Evolutionary conservation across 64 coral and sea anemone genomes (phyloP).

Genomic region (Stichodactyla helianthus): DNA sequence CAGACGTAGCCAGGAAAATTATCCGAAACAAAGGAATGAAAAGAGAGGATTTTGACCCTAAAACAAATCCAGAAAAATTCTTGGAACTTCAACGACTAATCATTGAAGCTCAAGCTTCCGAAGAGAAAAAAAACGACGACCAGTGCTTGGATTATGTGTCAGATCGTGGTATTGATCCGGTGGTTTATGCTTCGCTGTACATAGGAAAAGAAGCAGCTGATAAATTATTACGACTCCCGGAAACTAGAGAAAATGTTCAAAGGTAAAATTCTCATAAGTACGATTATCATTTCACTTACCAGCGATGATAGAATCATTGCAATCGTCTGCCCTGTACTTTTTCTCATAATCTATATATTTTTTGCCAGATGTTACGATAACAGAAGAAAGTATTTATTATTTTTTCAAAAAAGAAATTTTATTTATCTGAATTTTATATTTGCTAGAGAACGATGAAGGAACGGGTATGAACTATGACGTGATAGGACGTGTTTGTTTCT

Average conservation of each 20-base stretch:
- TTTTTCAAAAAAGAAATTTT: too few species aligned
- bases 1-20: conserved; percentile 77
- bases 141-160: conserved; percentile 52
- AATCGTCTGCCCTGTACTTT: too few species aligned
- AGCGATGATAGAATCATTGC: not conserved
- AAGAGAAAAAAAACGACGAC: conserved; percentile 31
- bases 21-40: conserved; percentile 59
- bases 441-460: too few species aligned
- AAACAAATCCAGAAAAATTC: conserved; percentile 60
- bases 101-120: conserved; percentile 48
- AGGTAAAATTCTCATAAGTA: conserved; percentile 46
- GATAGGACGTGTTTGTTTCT: too few species aligned
- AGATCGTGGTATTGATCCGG: conserved; percentile 79
- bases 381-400: too few species aligned
- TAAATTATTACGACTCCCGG: conserved; percentile 31
- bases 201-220: conserved; percentile 44
- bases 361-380: too few species aligned
- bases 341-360: too few species aligned
- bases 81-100: conserved; percentile 72
- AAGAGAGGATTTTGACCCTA: conserved; percentile 86
- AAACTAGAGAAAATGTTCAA: conserved; percentile 52
- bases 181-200: conserved; percentile 79
- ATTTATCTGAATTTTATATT: too few species aligned
- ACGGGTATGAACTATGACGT: too few species aligned
- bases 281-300: not conserved